Base-by-base conservation (phyloP, 2,797 vertebrate species). In the Manis javanica region DNA sequence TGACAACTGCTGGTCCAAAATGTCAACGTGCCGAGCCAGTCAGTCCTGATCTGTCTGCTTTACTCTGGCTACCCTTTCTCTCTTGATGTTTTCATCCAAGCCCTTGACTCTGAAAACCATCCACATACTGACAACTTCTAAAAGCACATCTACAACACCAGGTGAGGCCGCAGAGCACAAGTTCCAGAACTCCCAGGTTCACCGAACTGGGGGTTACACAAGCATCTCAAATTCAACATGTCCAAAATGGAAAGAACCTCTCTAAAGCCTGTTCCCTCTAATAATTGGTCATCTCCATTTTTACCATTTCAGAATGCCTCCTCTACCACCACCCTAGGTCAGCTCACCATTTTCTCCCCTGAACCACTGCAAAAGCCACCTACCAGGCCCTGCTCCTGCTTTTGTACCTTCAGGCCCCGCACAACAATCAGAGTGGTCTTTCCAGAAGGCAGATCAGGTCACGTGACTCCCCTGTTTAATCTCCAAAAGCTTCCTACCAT, bases 11-110 rank as follows among this genome's bases (percentile, higher is more conserved):
- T 53, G 26, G 24, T 77, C 51, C 5, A 9, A 88, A 77, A 63
- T 4, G 4, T n/a, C 10, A 29, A 14, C 2, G 0, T 16, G 46
- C 63, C 34, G 15, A 34, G 4, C 0, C 0, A 13, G 24, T 61
- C 24, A 26, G 26, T 82, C 29, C 42, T n/a, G 61, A 46, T 71
- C 49, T 57, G 57, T 87, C 31, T 81, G 42, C 61, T 71, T 77
- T 68, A 75, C 53, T 69, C 61, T 83, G 78, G 31, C 34, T 31
- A 69, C 5, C 21, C 31, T 55, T 84, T 77, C 69, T 83, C 14
- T 18, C 63, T 46, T 24, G 84, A 49, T 74, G 57, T 42, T 82
- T 39, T 81, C 10, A 34, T 78, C 78, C 46, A 63, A 78, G 42
- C 18, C 31, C 42, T 29, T 13, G 4, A 78, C 71, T 87, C 79